These are phyloP conservation scores for Acromyrmex echinatior DNA, from an alignment of 1,140 invertebrate species.

Conservation along the genomic window DNA sequence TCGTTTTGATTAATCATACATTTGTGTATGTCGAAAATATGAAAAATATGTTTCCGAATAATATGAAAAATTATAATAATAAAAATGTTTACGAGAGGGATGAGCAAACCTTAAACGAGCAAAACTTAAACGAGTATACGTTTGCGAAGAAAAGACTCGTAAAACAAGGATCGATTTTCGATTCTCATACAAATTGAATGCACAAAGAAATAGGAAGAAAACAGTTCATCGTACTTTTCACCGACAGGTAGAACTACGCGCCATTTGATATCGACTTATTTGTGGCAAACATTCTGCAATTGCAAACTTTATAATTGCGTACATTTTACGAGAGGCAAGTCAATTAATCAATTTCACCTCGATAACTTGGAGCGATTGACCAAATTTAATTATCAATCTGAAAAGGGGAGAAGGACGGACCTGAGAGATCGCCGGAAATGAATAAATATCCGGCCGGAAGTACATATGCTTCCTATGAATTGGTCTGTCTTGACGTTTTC, in stretches of 20 bases:
- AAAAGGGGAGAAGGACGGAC: background rate
- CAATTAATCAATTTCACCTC: constrained; percentile 1
- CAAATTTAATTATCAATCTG: constrained; percentile 41
- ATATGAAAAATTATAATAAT: constrained; percentile 16
- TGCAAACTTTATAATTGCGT: constrained; percentile 16
- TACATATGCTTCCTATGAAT: background rate
- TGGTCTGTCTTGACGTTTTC: background rate
- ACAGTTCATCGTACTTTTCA: background rate
- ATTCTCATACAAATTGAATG: constrained; percentile 13
- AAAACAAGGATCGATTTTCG: constrained; percentile 14
- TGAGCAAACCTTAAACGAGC: background rate
- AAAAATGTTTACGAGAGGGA: background rate
- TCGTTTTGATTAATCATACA: background rate
- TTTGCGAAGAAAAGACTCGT: background rate
- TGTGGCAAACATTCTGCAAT: constrained; percentile 13
- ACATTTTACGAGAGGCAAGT: background rate
- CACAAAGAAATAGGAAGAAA: background rate
- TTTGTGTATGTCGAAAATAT: background rate
- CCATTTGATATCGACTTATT: constrained; percentile 3
- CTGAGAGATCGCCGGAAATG: constrained; percentile 66
- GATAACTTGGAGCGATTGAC: background rate
- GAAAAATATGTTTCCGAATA: background rate
- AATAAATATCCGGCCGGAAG: constrained; percentile 75
- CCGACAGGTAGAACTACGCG: background rate
- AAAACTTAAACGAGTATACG: background rate